Conservation (phyloP, 2,797 vertebrate species). For the Bradypodion pumilum region DNA sequence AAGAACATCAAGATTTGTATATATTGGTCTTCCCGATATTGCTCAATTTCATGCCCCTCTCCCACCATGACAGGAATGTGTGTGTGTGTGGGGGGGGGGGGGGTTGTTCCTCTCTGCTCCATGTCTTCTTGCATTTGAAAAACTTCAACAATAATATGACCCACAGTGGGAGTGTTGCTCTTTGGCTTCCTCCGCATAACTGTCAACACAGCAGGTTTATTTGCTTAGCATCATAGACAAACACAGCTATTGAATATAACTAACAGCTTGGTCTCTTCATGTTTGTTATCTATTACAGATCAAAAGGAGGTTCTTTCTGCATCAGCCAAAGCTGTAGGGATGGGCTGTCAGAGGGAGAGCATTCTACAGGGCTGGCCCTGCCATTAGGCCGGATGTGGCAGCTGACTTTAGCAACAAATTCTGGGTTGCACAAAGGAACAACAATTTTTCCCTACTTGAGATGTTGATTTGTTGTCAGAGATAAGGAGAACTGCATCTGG, state of each 20-base stretch:
- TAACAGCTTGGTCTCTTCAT: slow-evolving; percentile 9
- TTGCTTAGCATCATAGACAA: slow-evolving; percentile 9
- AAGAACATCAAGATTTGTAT: not conserved
- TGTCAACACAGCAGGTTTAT: slow-evolving; percentile 1
- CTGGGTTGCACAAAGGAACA: not conserved
- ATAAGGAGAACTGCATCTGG: too few species aligned
- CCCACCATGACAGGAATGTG: not conserved
- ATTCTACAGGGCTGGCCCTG: not conserved
- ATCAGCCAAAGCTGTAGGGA: not conserved
- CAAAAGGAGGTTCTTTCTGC: not conserved
- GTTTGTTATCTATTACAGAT: not conserved
- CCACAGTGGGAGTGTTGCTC: not conserved
- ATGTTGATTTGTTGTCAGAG: not conserved
- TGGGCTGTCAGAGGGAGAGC: not conserved
- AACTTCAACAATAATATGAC: slow-evolving; percentile 8
- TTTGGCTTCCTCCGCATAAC: slow-evolving; percentile 3
- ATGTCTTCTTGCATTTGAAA: not conserved
- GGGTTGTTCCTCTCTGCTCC: not conserved
- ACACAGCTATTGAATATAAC: not conserved
- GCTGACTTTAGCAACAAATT: not conserved
- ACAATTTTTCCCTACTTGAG: not conserved
- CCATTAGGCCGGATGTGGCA: not conserved
- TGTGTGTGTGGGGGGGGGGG: too few species aligned
- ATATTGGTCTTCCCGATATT: not conserved
- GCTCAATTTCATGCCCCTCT: not conserved